These are phyloP conservation scores for Drosophila suzukii DNA, from an alignment of 1,140 invertebrate genomes.

Conservation along the genomic window DNA sequence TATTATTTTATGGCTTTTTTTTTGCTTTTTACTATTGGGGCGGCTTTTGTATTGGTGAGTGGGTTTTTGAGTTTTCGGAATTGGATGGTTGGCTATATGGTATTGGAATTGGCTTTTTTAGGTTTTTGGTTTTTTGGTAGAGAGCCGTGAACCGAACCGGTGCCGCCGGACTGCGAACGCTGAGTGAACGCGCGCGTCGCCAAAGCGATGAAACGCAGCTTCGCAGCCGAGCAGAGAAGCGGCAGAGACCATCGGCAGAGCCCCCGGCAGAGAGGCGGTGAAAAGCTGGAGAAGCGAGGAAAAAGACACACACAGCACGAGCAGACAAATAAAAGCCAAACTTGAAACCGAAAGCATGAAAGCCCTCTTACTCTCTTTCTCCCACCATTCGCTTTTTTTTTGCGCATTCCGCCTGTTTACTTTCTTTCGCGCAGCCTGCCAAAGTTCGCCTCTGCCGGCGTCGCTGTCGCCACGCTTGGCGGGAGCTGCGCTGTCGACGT, in stretches of 20 bases:
- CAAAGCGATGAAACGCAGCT: slow-evolving; percentile 71
- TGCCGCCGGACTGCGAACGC: slow-evolving; percentile 79
- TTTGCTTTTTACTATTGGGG: slow-evolving; percentile 5
- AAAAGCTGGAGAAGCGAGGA: slow-evolving; percentile 29
- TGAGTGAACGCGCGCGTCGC: slow-evolving; percentile 79
- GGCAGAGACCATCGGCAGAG: not conserved
- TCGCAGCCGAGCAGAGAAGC: slow-evolving; percentile 25
- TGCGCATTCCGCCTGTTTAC: slow-evolving; percentile 73
- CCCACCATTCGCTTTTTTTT: slow-evolving; percentile 55
- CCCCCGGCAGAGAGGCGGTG: slow-evolving; percentile 4
- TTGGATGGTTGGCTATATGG: slow-evolving; percentile 23
- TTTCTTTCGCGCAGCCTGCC: slow-evolving; percentile 74
- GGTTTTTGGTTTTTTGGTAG: slow-evolving; percentile 6
- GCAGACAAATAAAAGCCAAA: slow-evolving; percentile 59
- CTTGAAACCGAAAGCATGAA: slow-evolving; percentile 72
- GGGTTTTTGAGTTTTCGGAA: slow-evolving; percentile 16
- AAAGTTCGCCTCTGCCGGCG: slow-evolving; percentile 34
- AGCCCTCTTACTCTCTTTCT: slow-evolving; percentile 15
- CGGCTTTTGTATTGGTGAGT: slow-evolving; percentile 18
- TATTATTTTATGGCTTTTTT: slow-evolving; percentile 31
- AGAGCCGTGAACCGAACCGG: slow-evolving; percentile 77
- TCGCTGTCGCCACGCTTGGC: slow-evolving; percentile 37
- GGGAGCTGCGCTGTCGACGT: slow-evolving; percentile 13
- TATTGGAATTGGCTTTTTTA: slow-evolving; percentile 31
- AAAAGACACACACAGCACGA: slow-evolving; percentile 19